phyloP scores from a whole-genome alignment of 2,797 vertebrate genomes.

The Hypotaenidia okinawae region DNA sequence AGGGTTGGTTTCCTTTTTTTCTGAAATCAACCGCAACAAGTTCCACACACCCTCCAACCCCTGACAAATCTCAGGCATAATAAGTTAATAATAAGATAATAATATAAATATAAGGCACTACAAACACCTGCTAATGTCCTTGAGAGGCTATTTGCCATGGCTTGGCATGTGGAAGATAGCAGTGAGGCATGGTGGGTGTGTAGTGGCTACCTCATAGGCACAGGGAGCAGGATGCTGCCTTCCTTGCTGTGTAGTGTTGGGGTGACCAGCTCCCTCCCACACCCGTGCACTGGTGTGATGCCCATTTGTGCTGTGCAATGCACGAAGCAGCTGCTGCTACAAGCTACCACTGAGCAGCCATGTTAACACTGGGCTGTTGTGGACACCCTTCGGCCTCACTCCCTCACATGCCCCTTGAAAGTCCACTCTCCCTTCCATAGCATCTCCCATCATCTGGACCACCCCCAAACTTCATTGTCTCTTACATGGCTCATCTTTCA shows the following conservation, averaged over 20 bases:
- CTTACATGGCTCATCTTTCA: background rate
- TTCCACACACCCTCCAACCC: background rate
- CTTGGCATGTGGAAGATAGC: background rate
- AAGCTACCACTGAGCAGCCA: fast-evolving
- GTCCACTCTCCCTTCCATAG: background rate
- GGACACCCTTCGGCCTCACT: background rate
- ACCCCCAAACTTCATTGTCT: background rate
- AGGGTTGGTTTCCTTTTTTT: background rate
- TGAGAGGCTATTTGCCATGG: background rate
- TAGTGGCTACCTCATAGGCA: fast-evolving
- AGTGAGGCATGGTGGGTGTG: fast-evolving
- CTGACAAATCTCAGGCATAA: background rate
- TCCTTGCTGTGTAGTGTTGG: background rate
- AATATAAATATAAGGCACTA: too few relatives aligned
- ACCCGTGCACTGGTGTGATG: fast-evolving
- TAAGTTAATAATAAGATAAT: background rate
- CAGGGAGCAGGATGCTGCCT: background rate
- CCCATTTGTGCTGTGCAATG: background rate
- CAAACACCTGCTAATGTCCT: too few relatives aligned
- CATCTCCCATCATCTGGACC: background rate
- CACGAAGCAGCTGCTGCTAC: background rate
- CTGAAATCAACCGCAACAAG: background rate
- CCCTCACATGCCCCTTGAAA: background rate
- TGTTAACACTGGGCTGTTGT: background rate
- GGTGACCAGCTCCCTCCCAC: background rate